These are phyloP conservation scores for Dipodomys merriami DNA, from an alignment of 2,113 vertebrate genomes.

Conservation along the genomic window DNA sequence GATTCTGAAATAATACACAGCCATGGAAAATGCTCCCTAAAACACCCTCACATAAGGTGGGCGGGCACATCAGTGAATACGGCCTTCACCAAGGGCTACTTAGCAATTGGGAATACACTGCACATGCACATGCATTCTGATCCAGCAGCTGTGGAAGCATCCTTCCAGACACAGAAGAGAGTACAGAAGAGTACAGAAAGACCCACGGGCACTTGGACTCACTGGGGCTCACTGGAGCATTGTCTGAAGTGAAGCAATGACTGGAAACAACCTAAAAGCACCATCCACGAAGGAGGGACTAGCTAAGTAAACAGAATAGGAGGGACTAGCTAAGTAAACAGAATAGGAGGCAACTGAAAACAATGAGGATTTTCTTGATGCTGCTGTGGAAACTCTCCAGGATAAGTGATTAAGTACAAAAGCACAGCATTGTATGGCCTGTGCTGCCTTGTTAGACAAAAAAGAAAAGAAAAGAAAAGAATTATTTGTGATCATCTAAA, in stretches of 20 bases:
- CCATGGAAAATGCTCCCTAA: not conserved
- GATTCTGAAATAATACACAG: not conserved
- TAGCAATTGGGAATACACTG: not conserved
- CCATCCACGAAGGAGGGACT: not conserved
- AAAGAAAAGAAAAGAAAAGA: no score
- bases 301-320: not conserved
- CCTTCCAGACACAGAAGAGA: not conserved
- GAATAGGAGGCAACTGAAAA: not conserved
- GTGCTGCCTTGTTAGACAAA: not conserved
- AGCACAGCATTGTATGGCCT: not conserved
- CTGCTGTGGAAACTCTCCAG: not conserved
- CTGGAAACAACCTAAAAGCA: constrained; percentile 7
- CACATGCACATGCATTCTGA: not conserved
- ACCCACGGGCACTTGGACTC: not conserved
- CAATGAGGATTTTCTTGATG: not conserved
- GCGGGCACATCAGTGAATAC: not conserved
- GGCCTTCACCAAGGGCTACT: not conserved
- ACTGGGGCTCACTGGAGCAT: not conserved
- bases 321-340: no score
- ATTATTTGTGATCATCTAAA: no score
- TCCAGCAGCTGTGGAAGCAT: not conserved
- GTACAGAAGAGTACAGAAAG: not conserved
- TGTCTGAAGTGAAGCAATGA: not conserved
- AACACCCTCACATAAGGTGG: not conserved
- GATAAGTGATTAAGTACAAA: not conserved